Evolutionary conservation across 1,140 invertebrate species (phyloP).

Genomic region (Copidosoma floridanum): DNA sequence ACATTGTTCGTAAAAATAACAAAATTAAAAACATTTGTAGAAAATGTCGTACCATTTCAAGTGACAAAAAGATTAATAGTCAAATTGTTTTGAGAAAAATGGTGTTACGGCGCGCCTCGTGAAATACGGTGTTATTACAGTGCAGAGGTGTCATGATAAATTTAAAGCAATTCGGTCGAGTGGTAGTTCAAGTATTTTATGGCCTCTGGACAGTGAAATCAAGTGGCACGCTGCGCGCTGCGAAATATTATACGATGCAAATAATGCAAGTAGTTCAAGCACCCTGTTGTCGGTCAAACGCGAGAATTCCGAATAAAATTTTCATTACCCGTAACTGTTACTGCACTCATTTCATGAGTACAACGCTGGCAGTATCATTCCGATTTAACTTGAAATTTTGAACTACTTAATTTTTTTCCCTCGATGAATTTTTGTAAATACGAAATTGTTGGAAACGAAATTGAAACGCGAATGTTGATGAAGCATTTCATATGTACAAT

Average conservation of each 20-base stretch:
- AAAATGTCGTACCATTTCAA: no score
- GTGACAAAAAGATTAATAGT: no score
- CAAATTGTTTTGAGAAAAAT: no score
- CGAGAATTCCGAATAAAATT: conserved; percentile 6
- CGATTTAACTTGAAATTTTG: no score
- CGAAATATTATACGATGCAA: conserved; percentile 12
- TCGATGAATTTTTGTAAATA: background rate
- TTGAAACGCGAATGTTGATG: no score
- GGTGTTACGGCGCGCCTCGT: background rate
- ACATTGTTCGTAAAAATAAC: no score
- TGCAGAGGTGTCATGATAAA: conserved; percentile 5
- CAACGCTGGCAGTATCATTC: no score
- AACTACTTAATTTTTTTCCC: no score
- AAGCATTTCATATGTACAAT: no score
- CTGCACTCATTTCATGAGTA: background rate
- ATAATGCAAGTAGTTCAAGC: conserved; percentile 15
- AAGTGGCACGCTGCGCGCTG: background rate
- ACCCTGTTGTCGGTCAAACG: background rate
- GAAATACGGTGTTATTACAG: background rate
- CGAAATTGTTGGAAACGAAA: no score
- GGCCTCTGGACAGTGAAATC: conserved; percentile 3
- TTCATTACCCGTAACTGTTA: conserved; percentile 3
- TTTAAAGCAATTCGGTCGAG: background rate
- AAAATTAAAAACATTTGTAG: no score
- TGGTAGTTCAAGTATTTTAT: background rate